A percentile compares a stretch with the other conserved stretches of the same genome.
Evolutionary conservation across 2,797 vertebrate genomes (phyloP).

Genomic region (Phyllotis vaccarum): DNA sequence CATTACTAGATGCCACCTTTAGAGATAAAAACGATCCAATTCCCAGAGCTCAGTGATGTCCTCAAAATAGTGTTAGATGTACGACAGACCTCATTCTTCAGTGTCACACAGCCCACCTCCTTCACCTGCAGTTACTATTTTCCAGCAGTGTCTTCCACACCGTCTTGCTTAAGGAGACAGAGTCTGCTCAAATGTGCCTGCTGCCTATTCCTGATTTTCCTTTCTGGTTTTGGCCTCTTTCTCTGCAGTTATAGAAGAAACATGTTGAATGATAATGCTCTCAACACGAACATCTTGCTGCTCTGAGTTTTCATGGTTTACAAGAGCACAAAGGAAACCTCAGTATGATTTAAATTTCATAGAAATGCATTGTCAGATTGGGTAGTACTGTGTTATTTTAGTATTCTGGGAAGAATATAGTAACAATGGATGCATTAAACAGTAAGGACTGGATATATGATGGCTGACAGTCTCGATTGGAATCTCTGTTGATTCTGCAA

Average conservation of each 20-base stretch:
- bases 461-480: neutral
- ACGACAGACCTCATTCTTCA: neutral
- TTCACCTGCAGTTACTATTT: conserved; percentile 4
- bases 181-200: neutral
- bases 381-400: neutral
- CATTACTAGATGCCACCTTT: conserved; percentile 18
- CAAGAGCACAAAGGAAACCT: conserved; percentile 36
- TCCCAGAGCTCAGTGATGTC: neutral
- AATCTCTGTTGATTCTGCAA: neutral
- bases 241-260: neutral
- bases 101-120: neutral
- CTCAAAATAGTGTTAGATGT: conserved; percentile 29
- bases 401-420: conserved; percentile 36
- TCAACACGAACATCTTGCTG: conserved; percentile 22
- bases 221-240: conserved; percentile 3
- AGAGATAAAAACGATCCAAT: conserved; percentile 60
- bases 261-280: neutral
- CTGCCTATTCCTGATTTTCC: neutral
- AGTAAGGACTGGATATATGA: neutral
- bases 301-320: conserved; percentile 30
- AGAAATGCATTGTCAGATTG: neutral
- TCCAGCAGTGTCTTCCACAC: neutral
- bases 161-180: neutral
- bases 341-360: neutral
- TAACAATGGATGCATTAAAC: conserved; percentile 32